Evolutionary conservation across 2,888 invertebrate genomes (phyloP), one percentile per base, ranked within the genome.

Genomic region (Drosophila stalkeri): DNA sequence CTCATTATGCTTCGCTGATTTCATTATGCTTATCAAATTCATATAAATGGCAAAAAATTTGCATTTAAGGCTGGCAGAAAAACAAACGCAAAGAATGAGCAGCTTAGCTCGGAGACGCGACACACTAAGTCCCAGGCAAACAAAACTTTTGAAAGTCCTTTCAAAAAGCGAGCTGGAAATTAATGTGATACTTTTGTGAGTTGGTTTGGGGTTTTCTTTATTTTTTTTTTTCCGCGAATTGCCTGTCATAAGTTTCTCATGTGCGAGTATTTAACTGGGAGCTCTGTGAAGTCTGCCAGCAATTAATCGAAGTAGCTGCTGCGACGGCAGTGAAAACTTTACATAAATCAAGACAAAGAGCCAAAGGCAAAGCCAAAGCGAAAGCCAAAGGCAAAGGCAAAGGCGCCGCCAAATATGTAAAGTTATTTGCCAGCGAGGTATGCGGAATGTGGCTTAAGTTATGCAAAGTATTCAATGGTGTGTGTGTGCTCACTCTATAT

Each of bases 271-370:
- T 79, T 49, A 75, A 44, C 57, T 23, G 46, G 16, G 8, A 23
- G 3, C 46, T 47, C 37, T 54, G 66, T 31, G 46, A 56, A 70
- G 54, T 71, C 47, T 74, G 65, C 57, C 61, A 76, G 70, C 77
- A 84, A 89, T 85, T 89, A 86, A 85, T 81, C 77, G 89, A 89
- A 86, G 85, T 72, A 66, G 84, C 73, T 72, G 64, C 49, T 65
- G 68, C 54, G 31, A 55, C 51, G 60, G 70, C 78, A 64, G 35
- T 57, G 61, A 41, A 62, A 77, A 79, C 73, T 72, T 79, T 84
- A 66, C 89, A 85, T 85, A 89, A 85, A 85, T 89, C 84, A 89
- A 70, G 89, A 67, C 82, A 78, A 55, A 81, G 27, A 61, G 73
- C 76, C 69, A 73, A 69, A 80, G 51, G 33, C 47, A 31, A 47